Base-by-base conservation (phyloP, 2,113 vertebrate genomes). In the Egretta garzetta region DNA sequence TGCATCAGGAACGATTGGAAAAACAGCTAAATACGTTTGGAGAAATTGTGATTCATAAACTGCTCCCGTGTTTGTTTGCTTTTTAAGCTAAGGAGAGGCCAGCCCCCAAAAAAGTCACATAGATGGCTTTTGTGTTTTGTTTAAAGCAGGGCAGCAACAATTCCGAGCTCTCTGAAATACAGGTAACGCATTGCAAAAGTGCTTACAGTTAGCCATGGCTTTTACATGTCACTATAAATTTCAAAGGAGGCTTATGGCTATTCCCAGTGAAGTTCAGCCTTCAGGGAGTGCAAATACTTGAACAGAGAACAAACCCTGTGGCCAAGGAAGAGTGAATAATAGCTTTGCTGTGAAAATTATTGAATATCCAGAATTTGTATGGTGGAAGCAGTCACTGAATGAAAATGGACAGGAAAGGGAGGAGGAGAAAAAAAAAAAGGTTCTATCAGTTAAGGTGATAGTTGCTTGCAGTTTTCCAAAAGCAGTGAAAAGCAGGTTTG, bases 31-130 rank as follows among this genome's bases (percentile, higher is more conserved):
- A 94, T 87, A 58, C 6, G 27, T 35, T 94, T 73, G 66, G 70
- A 97, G 94, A 97, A 96, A 91, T 70, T 83, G 74, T 97, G 94
- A 97, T 96, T 96, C 94, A 97, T 94, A 43, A 97, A 83, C 59
- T 82, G 62, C 62, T 68, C 53, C 52, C 62, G 49, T 93, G 96
- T 91, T n/a, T 96, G 85, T 90, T 95, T 92, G 89, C 60, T 73
- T 93, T 91, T 91, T 67, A 88, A 88, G 52, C 80, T 89, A 50
- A 83, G 68, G 76, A 95, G 66, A 2, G 6, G n/a, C 76, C 74
- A 90, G 86, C 87, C 87, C 32, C 32, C 85, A 86, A 89, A 90
- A 77, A 71, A 82, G 70, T 66, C 45, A 58, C 79, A 79, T 64
- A 91, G 74, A 76, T 88, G 76, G 53, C 66, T 95, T 89, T 93